Evolutionary conservation across 1,140 invertebrate species (phyloP).

Genomic region (Orchestia grillus): DNA sequence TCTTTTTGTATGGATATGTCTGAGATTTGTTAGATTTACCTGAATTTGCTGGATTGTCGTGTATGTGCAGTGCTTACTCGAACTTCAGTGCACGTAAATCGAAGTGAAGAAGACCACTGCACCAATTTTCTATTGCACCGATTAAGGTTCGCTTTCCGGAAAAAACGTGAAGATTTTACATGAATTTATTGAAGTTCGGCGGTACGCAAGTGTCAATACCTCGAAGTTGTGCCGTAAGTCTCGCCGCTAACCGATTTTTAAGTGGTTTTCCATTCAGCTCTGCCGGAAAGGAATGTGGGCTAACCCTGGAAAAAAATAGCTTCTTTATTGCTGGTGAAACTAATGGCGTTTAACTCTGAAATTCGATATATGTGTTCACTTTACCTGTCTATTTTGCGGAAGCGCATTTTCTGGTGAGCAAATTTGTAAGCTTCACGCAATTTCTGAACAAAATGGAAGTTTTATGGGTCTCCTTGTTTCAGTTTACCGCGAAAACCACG

Average conservation of each 20-base stretch:
- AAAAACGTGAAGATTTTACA: background rate
- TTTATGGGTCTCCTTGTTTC: background rate
- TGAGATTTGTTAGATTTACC: background rate
- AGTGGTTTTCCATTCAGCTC: background rate
- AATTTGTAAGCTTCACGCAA: background rate
- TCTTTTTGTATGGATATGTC: no score
- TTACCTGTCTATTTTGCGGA: background rate
- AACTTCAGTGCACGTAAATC: background rate
- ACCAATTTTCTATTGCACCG: background rate
- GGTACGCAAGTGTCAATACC: background rate
- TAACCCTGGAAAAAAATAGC: background rate
- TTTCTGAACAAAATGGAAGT: background rate
- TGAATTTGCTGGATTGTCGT: background rate
- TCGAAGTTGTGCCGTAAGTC: background rate
- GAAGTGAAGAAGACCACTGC: background rate
- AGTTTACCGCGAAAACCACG: background rate
- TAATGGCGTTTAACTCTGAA: background rate
- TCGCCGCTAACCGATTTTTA: background rate
- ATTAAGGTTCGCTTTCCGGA: background rate
- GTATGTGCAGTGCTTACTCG: background rate
- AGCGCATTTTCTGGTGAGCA: background rate
- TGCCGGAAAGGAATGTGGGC: background rate
- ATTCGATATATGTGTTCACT: background rate
- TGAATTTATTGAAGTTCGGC: background rate
- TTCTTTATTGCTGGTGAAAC: background rate